Percentiles rank a stretch among this genome's conserved stretches.
Conservation (phyloP, 2,113 vertebrate species). For the Fulica atra region DNA sequence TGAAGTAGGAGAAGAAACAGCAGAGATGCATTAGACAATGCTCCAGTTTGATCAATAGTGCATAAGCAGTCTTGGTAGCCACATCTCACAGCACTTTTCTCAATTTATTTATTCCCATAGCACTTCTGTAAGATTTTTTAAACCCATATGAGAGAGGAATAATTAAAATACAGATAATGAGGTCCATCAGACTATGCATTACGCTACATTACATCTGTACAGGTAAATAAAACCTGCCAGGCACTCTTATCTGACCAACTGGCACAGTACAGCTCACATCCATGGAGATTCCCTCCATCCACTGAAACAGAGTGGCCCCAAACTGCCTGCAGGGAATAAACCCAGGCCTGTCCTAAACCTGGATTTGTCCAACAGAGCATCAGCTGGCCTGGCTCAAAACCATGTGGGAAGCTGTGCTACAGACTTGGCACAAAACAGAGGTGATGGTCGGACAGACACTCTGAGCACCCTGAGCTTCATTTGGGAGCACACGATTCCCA, state of each 20-base stretch:
- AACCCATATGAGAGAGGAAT: background rate
- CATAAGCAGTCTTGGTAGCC: background rate
- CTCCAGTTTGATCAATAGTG: background rate
- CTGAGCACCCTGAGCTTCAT: background rate
- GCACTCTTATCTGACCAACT: background rate
- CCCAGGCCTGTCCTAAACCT: background rate
- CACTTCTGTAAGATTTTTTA: background rate
- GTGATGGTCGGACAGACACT: background rate
- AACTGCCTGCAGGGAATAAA: background rate
- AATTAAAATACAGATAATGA: background rate
- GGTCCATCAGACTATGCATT: background rate
- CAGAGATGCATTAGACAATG: background rate
- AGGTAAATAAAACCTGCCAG: background rate
- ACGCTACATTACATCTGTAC: background rate
- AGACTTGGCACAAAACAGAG: rapidly evolving
- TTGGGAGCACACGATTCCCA: rapidly evolving
- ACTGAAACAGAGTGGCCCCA: background rate
- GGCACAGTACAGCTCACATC: background rate
- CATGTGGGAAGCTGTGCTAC: rapidly evolving
- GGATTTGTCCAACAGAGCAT: background rate
- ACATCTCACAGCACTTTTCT: background rate
- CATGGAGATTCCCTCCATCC: background rate
- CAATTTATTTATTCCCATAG: background rate
- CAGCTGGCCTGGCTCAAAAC: background rate
- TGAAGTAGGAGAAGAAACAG: background rate